Conservation (phyloP, 1,140 invertebrate species). For the Paramacrobiotus metropolitanus region DNA sequence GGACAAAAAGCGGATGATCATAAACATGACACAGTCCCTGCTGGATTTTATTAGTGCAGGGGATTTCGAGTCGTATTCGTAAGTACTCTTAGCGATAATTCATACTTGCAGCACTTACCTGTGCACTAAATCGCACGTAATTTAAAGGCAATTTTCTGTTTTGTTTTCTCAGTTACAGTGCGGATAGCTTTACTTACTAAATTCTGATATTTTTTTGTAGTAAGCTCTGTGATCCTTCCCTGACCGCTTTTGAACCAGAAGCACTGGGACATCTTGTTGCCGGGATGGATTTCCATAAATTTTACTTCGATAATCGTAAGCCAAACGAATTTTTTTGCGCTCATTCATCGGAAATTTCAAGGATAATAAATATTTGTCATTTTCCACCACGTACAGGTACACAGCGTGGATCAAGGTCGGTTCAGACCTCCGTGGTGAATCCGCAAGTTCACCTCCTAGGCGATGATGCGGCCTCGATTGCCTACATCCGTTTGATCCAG, state of each 20-base stretch:
- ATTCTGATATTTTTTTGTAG: too few species aligned
- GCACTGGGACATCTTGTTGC: conserved; percentile 92
- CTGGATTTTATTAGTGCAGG: too few species aligned
- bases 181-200: too few species aligned
- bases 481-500: conserved; percentile 88
- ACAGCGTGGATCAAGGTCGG: conserved; percentile 67
- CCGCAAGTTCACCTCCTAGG: conserved; percentile 94
- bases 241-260: conserved; percentile 97
- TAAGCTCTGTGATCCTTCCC: conserved; percentile 92
- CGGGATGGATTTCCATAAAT: conserved; percentile 99
- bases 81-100: too few species aligned
- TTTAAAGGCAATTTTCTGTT: too few species aligned
- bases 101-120: too few species aligned
- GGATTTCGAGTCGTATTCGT: too few species aligned
- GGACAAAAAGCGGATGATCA: too few species aligned
- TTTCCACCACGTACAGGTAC: conserved; percentile 35
- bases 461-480: conserved; percentile 85
- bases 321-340: too few species aligned
- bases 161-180: too few species aligned
- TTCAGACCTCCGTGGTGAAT: conserved; percentile 93
- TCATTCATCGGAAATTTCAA: background rate
- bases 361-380: conserved; percentile 5
- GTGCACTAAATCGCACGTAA: too few species aligned
- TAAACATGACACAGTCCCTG: too few species aligned
- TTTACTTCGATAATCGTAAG: conserved; percentile 95